Evolutionary conservation across 2,797 vertebrate genomes (phyloP).

Genomic region (Crypturellus tataupa): DNA sequence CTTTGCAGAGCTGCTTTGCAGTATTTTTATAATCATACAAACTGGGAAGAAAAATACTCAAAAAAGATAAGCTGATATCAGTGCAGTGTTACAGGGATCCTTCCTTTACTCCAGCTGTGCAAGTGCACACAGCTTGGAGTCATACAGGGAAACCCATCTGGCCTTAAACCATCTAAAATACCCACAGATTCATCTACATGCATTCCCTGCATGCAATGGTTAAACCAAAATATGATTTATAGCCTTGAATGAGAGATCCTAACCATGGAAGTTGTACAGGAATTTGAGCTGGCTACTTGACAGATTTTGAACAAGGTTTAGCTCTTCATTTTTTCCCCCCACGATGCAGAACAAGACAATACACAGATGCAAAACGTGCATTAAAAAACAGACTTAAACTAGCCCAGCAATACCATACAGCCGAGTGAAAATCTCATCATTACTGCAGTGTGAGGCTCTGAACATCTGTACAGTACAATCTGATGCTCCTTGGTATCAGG

Average conservation of each 20-base stretch:
- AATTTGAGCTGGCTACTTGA: background rate
- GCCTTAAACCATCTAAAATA: background rate
- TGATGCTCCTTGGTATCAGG: background rate
- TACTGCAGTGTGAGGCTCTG: background rate
- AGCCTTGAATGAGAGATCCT: background rate
- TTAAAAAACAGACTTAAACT: background rate
- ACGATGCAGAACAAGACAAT: background rate
- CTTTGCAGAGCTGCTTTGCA: background rate
- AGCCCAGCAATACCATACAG: background rate
- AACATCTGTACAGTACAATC: conserved; percentile 29
- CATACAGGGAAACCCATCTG: background rate
- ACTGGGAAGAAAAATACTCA: background rate
- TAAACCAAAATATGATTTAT: background rate
- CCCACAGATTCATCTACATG: background rate
- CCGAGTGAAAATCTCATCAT: background rate
- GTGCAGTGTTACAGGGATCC: background rate
- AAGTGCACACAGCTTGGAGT: too few relatives aligned
- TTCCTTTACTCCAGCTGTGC: background rate
- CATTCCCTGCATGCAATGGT: background rate
- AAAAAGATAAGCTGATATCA: rapidly evolving
- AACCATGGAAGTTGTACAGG: background rate
- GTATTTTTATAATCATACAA: background rate
- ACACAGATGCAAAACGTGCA: background rate
- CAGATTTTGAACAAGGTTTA: background rate
- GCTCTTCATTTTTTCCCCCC: background rate